Evolutionary conservation across 2,113 vertebrate genomes (phyloP), one percentile per base, ranked within the genome.

Genomic region (Psittacus erithacus): DNA sequence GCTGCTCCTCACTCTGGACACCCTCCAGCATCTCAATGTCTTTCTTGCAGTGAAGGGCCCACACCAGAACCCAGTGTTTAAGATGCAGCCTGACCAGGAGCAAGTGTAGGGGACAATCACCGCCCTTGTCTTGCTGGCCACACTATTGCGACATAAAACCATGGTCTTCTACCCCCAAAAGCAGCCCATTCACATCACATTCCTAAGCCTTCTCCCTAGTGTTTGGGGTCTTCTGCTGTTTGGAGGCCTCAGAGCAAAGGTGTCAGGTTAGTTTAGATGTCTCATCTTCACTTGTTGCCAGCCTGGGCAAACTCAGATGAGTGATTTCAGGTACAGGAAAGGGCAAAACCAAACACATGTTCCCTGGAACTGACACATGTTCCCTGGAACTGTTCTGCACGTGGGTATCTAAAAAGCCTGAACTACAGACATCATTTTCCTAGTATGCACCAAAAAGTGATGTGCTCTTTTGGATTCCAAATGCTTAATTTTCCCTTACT

Each of bases 191-290:
- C 47, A 5, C 8, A 12, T 2, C 35, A 13, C 2, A 0, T 10
- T 24, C 25, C 33, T 22, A 7, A 50, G 31, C 28, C 33, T 68
- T 7, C 11, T 33, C 65, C 43, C 64, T 5, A 9, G 4, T 0
- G 1, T 35, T 53, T 1, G 0, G 35, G 14, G 2, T 27, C 33
- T 63, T 22, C 65, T 41, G 49, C 38, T 39, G 4, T 5, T 14
- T 9, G 17, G 33, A 77, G 46, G 33, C 28, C 57, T 67, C n/a
- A 4, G 33, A 53, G 52, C 41, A 68, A 57, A 70, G 49, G 24
- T 15, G 5, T 11, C 29, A 44, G 38, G 25, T 11, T 20, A 6
- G 44, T 28, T 55, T 12, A 43, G 31, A 47, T 18, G 11, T 10
- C 52, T 31, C 27, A 10, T 3, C 46, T 77, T 50, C 16, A 7